These are phyloP conservation scores for Corella eumyota DNA, from an alignment of 23 tunicate species.

Conservation along the genomic window DNA sequence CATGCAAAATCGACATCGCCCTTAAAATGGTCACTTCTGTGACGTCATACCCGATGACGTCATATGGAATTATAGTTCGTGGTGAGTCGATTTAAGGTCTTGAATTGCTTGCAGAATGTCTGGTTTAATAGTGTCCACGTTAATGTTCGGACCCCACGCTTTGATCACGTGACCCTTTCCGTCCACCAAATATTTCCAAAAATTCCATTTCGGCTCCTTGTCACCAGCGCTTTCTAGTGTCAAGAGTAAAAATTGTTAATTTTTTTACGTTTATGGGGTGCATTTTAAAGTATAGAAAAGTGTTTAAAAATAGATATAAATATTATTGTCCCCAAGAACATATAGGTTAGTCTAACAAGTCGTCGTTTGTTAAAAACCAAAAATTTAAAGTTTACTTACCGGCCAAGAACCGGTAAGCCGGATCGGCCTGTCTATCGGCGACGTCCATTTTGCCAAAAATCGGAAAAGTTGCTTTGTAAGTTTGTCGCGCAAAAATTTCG, in stretches of 20 bases:
- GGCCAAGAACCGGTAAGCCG: constrained; percentile 42
- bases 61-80: constrained; percentile 55
- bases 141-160: constrained; percentile 67
- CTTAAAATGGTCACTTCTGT: too few species aligned
- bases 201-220: constrained; percentile 82
- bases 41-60: too few species aligned
- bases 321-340: too few species aligned
- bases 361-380: too few species aligned
- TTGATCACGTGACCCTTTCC: constrained; percentile 48
- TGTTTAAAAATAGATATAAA: too few species aligned
- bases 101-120: constrained; percentile 39
- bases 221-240: too few species aligned
- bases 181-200: constrained; percentile 78
- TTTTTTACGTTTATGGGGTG: too few species aligned
- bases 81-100: constrained; percentile 29
- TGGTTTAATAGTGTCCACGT: constrained; percentile 28
- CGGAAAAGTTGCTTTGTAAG: constrained; percentile 53
- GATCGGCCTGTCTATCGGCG: constrained; percentile 18
- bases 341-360: too few species aligned
- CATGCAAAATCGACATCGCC: too few species aligned
- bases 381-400: too few species aligned
- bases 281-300: too few species aligned
- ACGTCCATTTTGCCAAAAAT: constrained; percentile 69
- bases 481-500: constrained; percentile 36
- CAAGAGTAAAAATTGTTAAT: too few species aligned